These are phyloP conservation scores for Tridacna crocea DNA, from an alignment of 2,888 invertebrate genomes.

Conservation along the genomic window DNA sequence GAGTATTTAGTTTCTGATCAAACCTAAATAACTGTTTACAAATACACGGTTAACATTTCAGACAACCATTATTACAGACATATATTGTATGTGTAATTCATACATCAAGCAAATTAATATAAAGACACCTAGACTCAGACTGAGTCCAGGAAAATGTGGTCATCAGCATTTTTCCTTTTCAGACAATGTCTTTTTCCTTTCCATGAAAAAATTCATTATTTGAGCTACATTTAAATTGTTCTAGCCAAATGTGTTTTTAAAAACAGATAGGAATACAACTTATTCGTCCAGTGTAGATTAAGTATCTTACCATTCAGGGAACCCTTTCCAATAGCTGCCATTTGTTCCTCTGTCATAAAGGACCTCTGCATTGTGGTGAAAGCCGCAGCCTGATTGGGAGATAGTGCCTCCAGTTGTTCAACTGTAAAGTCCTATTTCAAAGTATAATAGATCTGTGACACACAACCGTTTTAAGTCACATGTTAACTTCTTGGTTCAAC, in stretches of 20 bases:
- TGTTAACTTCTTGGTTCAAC: background rate
- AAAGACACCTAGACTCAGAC: too few species aligned
- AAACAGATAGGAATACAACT: background rate
- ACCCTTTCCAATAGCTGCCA: constrained; percentile 15
- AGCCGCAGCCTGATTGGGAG: constrained; percentile 37
- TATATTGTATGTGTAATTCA: too few species aligned
- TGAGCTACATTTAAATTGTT: background rate
- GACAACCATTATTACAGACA: too few species aligned
- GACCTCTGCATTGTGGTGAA: constrained; percentile 47
- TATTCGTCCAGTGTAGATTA: background rate
- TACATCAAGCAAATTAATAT: too few species aligned
- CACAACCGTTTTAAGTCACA: too few species aligned
- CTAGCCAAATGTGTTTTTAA: background rate
- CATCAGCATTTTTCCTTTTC: too few species aligned
- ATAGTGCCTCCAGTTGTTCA: constrained; percentile 37
- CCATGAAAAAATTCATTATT: background rate
- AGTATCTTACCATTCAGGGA: constrained; percentile 11
- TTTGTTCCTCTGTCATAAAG: constrained; percentile 47
- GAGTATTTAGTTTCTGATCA: too few species aligned
- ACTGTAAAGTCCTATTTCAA: constrained; percentile 35
- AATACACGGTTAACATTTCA: too few species aligned
- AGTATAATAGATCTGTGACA: too few species aligned
- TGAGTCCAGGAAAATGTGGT: too few species aligned
- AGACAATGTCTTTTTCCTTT: too few species aligned
- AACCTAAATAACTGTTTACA: too few species aligned